Percentiles rank a stretch among this genome's conserved stretches.
phyloP scores from a whole-genome alignment of 2,888 invertebrate species.

The Chrysotoxum bicinctum region DNA sequence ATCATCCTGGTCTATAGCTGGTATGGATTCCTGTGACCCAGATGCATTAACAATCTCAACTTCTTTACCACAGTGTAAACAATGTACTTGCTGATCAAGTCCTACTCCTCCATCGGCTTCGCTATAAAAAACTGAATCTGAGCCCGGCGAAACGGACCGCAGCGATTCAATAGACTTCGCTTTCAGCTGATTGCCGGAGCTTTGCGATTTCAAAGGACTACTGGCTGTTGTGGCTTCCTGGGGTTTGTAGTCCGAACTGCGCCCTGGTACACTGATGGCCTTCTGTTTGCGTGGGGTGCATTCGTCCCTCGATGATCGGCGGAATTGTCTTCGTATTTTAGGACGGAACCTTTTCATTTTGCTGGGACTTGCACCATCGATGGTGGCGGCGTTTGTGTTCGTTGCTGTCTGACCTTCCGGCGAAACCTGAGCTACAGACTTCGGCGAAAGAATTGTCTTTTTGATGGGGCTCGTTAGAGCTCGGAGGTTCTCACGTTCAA shows the following conservation, averaged over 20 bases:
- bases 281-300: slow-evolving; percentile 76
- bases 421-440: slow-evolving; percentile 74
- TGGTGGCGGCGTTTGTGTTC: slow-evolving; percentile 68
- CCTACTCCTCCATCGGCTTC: slow-evolving; percentile 84
- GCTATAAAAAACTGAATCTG: slow-evolving; percentile 94
- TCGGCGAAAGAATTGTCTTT: slow-evolving; percentile 73
- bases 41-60: slow-evolving; percentile 84
- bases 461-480: slow-evolving; percentile 82
- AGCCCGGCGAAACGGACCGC: slow-evolving; percentile 94
- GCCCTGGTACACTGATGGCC: slow-evolving; percentile 74
- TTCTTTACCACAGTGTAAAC: slow-evolving; percentile 92
- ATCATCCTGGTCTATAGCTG: slow-evolving; percentile 82
- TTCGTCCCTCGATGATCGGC: slow-evolving; percentile 79
- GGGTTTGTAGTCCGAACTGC: slow-evolving; percentile 76
- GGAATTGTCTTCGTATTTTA: slow-evolving; percentile 80
- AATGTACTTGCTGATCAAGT: slow-evolving; percentile 85
- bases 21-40: slow-evolving; percentile 81
- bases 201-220: slow-evolving; percentile 67
- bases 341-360: slow-evolving; percentile 81
- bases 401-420: slow-evolving; percentile 77
- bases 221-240: slow-evolving; percentile 56
- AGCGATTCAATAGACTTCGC: slow-evolving; percentile 93
- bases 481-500: slow-evolving; percentile 84
- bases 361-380: slow-evolving; percentile 79
- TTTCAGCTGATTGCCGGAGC: slow-evolving; percentile 85